Percentiles rank a stretch among this genome's conserved stretches.
phyloP scores from a whole-genome alignment of 2,797 vertebrate genomes.

The Cyclura pinguis region DNA sequence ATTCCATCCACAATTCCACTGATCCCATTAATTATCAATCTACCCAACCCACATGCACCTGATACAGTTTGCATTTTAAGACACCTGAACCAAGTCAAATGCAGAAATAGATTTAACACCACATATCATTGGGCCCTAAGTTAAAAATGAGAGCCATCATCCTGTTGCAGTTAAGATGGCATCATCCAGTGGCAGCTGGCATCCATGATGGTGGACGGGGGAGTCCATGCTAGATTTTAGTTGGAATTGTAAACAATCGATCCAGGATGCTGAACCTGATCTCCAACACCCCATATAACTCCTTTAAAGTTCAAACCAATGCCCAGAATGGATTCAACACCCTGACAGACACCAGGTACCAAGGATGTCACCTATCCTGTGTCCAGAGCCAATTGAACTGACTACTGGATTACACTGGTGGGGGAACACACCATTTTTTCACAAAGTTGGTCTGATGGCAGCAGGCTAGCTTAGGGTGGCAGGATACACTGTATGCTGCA shows the following conservation, averaged over 20 bases:
- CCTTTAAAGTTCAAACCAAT: too few relatives aligned
- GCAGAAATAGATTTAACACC: neutral
- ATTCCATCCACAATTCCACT: neutral
- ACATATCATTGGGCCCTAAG: neutral
- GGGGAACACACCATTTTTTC: neutral
- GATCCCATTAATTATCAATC: neutral
- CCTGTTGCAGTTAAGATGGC: neutral
- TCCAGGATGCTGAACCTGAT: too few relatives aligned
- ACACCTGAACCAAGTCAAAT: neutral
- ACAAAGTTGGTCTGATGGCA: neutral
- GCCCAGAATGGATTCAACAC: too few relatives aligned
- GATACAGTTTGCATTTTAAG: neutral
- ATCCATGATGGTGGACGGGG: neutral
- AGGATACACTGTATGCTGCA: neutral
- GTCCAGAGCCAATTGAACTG: neutral
- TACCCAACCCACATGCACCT: too few relatives aligned
- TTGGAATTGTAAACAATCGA: too few relatives aligned
- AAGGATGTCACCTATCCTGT: neutral
- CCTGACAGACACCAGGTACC: too few relatives aligned
- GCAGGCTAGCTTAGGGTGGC: neutral
- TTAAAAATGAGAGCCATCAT: conserved; percentile 1
- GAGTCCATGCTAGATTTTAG: too few relatives aligned
- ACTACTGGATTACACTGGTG: neutral
- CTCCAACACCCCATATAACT: too few relatives aligned
- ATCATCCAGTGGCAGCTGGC: neutral